phyloP scores from a whole-genome alignment of 2,113 vertebrate species.

The Lasiurus cinereus region DNA sequence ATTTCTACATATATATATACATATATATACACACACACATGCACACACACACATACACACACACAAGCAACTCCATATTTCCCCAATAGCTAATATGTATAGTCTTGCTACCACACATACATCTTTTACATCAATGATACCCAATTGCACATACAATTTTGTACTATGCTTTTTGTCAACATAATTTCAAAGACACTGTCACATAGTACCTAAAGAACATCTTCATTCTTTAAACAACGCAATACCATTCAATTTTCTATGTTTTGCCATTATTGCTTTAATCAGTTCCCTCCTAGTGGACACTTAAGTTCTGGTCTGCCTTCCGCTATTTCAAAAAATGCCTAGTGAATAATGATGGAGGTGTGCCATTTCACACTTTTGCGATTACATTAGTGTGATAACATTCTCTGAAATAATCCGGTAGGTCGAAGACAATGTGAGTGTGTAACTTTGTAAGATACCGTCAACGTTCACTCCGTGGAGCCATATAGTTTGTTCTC shows the following conservation, averaged over 20 bases:
- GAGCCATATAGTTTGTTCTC: background rate
- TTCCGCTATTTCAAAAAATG: background rate
- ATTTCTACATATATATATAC: background rate
- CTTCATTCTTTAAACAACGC: background rate
- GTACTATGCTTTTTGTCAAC: background rate
- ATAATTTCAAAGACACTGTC: background rate
- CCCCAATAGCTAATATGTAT: background rate
- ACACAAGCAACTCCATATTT: too few relatives aligned
- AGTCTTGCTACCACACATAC: background rate
- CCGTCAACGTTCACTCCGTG: background rate
- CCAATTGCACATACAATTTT: background rate
- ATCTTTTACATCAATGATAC: background rate
- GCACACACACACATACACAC: too few relatives aligned
- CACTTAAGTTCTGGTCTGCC: background rate
- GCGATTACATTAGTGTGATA: background rate
- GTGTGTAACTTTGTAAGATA: background rate
- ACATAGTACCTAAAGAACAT: background rate
- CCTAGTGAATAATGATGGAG: background rate
- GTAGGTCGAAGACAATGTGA: background rate
- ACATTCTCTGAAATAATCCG: background rate
- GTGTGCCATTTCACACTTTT: background rate
- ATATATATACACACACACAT: too few relatives aligned
- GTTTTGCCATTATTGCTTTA: background rate
- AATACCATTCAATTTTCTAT: background rate
- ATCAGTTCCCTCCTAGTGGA: background rate